Evolutionary conservation across 2,888 invertebrate species (phyloP).

Genomic region (Flexamia atlantica): DNA sequence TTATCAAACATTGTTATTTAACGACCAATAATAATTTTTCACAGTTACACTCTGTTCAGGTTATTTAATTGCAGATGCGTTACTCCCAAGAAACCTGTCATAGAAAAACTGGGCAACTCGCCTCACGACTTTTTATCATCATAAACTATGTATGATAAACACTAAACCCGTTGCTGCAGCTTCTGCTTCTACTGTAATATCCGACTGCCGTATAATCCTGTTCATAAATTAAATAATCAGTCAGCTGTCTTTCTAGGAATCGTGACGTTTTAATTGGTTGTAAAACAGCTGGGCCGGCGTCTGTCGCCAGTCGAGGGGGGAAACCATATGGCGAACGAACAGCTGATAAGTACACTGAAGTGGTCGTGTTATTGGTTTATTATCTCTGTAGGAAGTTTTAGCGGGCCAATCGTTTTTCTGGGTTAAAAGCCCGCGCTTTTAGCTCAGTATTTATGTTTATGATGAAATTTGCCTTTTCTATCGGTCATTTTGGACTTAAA

Average conservation of each 20-base stretch:
- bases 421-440: constrained; percentile 4
- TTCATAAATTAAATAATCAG: constrained; percentile 40
- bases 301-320: constrained; percentile 1
- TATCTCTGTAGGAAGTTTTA: background rate
- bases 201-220: constrained; percentile 35
- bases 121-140: too few species aligned
- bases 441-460: background rate
- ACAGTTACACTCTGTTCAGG: too few species aligned
- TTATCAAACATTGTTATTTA: too few species aligned
- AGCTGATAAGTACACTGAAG: constrained; percentile 5
- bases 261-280: background rate
- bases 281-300: constrained; percentile 8
- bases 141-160: background rate
- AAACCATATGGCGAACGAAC: constrained; percentile 2
- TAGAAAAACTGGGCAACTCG: too few species aligned
- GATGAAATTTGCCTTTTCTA: too few species aligned
- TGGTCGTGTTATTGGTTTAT: constrained; percentile 14
- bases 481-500: too few species aligned
- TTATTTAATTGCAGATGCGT: too few species aligned
- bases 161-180: background rate
- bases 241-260: background rate
- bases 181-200: background rate
- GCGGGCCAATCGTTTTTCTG: background rate
- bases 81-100: too few species aligned
- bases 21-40: too few species aligned